phyloP scores from a whole-genome alignment of 2,888 invertebrate species.

The Anthophora plumipes region DNA sequence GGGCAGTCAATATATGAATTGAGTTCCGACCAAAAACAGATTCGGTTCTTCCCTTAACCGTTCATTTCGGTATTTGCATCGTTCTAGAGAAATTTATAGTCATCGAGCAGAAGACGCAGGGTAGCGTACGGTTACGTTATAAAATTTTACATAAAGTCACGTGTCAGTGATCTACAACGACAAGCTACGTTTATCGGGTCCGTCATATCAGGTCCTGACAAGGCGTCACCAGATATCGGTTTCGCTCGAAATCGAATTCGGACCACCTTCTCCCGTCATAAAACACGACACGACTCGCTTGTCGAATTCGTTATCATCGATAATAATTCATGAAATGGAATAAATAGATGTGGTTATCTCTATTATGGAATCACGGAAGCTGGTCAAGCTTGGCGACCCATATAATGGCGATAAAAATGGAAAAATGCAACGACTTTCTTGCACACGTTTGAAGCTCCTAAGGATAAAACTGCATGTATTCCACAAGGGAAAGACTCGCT shows the following conservation, averaged over 20 bases:
- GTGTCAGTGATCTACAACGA: slow-evolving; percentile 31
- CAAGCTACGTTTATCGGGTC: slow-evolving; percentile 28
- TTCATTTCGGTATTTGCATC: slow-evolving; percentile 20
- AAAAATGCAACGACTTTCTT: slow-evolving; percentile 1
- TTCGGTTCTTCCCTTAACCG: slow-evolving; percentile 18
- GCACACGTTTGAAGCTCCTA: background rate
- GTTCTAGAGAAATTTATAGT: slow-evolving; percentile 41
- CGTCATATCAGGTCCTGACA: slow-evolving; percentile 15
- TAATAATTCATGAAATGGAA: slow-evolving; percentile 25
- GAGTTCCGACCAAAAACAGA: slow-evolving; percentile 38
- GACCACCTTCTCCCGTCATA: background rate
- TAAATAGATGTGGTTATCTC: background rate
- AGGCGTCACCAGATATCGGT: slow-evolving; percentile 10
- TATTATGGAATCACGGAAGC: background rate
- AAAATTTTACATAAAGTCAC: slow-evolving; percentile 53
- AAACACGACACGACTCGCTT: background rate
- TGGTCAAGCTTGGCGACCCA: background rate
- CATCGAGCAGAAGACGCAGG: slow-evolving; percentile 1
- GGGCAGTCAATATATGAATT: background rate
- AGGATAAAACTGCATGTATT: slow-evolving; percentile 19
- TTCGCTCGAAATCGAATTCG: slow-evolving; percentile 23
- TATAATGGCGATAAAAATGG: slow-evolving; percentile 26
- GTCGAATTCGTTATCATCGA: slow-evolving; percentile 13
- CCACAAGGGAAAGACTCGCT: slow-evolving; percentile 13
- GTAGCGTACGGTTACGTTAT: slow-evolving; percentile 17